Percentiles rank a stretch among this genome's conserved stretches.
Conservation (phyloP, 2,888 invertebrate species). For the Yponomeuta evonymella region DNA sequence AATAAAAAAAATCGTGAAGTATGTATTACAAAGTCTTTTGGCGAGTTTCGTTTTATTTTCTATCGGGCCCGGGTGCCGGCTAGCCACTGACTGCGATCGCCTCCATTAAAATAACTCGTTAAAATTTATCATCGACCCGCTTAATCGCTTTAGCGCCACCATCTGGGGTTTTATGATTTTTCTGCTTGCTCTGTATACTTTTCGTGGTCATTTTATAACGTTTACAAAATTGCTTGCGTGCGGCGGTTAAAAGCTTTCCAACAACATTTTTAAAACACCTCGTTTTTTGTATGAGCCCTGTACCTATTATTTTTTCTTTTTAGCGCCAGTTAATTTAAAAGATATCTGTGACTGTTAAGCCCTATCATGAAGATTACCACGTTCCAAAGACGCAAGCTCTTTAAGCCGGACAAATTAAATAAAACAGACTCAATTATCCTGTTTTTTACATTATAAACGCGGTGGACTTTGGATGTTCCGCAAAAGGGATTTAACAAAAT, state of each 20-base stretch:
- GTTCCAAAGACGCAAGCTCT: constrained; percentile 8
- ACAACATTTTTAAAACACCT: constrained; percentile 29
- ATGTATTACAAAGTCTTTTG: constrained; percentile 49
- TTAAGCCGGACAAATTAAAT: not conserved
- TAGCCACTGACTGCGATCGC: constrained; percentile 73
- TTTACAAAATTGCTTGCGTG: constrained; percentile 63
- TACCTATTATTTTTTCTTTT: not conserved
- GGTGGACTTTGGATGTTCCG: not conserved
- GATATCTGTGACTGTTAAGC: not conserved
- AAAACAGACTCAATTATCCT: not conserved
- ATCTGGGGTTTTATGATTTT: constrained; percentile 77
- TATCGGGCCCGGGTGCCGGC: constrained; percentile 66
- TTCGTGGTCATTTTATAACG: constrained; percentile 67
- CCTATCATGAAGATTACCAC: constrained; percentile 22
- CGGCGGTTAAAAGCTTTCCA: constrained; percentile 42
- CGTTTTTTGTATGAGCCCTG: not conserved
- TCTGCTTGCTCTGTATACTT: constrained; percentile 70
- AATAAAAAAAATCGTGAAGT: constrained; percentile 21
- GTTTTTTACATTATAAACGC: constrained; percentile 1
- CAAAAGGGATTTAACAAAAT: constrained; percentile 8
- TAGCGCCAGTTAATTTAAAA: not conserved
- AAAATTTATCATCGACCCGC: constrained; percentile 76
- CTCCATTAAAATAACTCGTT: constrained; percentile 77
- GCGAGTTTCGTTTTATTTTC: constrained; percentile 68
- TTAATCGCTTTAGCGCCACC: constrained; percentile 75